phyloP scores from a whole-genome alignment of 2,113 vertebrate genomes.

The Podarcis muralis region DNA sequence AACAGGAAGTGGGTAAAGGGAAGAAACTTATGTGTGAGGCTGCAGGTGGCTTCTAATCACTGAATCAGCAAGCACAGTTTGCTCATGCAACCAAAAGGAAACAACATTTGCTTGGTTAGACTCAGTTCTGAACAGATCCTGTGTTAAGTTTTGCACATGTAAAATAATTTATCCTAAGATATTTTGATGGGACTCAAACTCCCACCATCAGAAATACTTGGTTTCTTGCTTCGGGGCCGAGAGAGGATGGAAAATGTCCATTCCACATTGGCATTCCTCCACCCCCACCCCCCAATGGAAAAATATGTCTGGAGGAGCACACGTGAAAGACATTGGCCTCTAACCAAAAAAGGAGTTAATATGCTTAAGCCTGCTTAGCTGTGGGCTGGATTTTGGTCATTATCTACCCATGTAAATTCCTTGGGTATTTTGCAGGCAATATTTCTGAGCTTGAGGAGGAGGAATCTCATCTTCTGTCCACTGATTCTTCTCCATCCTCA shows the following conservation, averaged over 20 bases:
- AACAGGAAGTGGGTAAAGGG: neutral
- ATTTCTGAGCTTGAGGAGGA: neutral
- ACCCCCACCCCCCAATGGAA: neutral
- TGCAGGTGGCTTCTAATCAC: slow-evolving; percentile 33
- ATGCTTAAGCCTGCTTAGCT: neutral
- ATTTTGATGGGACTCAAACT: fast-evolving
- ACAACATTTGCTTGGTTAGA: neutral
- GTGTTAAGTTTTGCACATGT: neutral
- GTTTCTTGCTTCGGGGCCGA: neutral
- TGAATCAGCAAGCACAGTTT: neutral
- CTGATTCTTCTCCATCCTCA: neutral
- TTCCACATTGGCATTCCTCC: neutral
- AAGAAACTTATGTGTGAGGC: neutral
- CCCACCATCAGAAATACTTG: neutral
- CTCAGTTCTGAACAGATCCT: neutral
- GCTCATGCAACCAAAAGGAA: slow-evolving; percentile 18
- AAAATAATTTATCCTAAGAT: fast-evolving
- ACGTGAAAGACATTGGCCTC: neutral
- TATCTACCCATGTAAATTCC: neutral
- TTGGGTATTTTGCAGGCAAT: neutral
- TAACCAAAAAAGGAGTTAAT: neutral
- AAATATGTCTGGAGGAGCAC: neutral
- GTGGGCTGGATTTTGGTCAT: neutral
- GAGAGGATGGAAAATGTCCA: neutral
- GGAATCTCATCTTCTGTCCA: neutral